Conservation (phyloP, 1,140 invertebrate genomes). For the Ectropis grisescens region DNA sequence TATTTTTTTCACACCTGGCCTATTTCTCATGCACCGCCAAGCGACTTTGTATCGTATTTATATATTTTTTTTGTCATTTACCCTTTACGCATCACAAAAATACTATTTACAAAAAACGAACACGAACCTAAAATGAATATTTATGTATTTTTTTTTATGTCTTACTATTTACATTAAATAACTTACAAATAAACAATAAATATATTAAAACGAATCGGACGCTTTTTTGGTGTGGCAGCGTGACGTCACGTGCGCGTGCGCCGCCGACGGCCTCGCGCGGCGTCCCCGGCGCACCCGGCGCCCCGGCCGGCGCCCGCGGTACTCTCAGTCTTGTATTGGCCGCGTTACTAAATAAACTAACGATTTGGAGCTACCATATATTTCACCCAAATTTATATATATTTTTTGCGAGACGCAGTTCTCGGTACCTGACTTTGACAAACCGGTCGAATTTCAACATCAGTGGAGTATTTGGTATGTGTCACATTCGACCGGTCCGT, state of each 20-base stretch:
- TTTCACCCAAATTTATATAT: no score
- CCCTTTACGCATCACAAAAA: constrained; percentile 45
- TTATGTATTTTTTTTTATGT: constrained; percentile 35
- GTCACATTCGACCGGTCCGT: no score
- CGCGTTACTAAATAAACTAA: not conserved
- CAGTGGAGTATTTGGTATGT: no score
- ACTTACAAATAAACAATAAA: constrained; percentile 62
- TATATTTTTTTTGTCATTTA: constrained; percentile 50
- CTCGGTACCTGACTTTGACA: no score
- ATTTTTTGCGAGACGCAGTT: no score
- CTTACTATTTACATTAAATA: constrained; percentile 62
- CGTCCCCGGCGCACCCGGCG: no score
- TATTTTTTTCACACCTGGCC: no score
- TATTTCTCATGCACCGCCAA: constrained; percentile 3
- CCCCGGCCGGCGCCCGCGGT: no score
- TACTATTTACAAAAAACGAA: constrained; percentile 50
- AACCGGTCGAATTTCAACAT: no score
- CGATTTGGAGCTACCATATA: no score
- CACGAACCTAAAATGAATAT: constrained; percentile 43
- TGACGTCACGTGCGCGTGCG: constrained; percentile 1
- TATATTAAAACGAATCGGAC: constrained; percentile 43
- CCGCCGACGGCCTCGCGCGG: no score
- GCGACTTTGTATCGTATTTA: constrained; percentile 3
- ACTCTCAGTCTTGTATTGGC: not conserved
- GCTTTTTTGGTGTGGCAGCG: constrained; percentile 23